These are phyloP conservation scores for Pogonophryne albipinna DNA, from an alignment of 2,797 vertebrate genomes.

Conservation along the genomic window DNA sequence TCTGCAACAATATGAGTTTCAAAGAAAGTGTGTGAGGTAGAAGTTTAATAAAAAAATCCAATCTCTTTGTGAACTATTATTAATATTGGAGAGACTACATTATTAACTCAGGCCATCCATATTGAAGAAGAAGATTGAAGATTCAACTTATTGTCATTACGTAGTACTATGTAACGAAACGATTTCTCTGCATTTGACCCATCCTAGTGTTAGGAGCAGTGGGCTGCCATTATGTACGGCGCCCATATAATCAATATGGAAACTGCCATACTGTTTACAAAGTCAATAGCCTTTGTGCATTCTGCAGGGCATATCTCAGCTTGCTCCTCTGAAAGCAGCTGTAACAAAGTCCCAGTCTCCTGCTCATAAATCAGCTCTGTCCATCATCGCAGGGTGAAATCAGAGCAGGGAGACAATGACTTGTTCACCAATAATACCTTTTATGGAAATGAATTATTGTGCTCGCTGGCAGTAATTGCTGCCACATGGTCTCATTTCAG, in stretches of 20 bases:
- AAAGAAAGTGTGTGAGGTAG: not conserved
- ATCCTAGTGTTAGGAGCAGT: too few relatives aligned
- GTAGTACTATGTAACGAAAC: too few relatives aligned
- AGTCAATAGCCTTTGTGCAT: slow-evolving; percentile 2
- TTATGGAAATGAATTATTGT: slow-evolving; percentile 47
- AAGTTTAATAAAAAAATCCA: not conserved
- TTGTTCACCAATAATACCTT: slow-evolving; percentile 35
- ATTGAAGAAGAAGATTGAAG: too few relatives aligned
- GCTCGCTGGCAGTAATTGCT: slow-evolving; percentile 24
- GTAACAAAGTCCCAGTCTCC: slow-evolving; percentile 2
- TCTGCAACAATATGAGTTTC: not conserved
- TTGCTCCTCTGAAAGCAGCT: slow-evolving; percentile 7
- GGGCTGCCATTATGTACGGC: too few relatives aligned
- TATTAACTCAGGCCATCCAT: not conserved
- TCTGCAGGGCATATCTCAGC: slow-evolving; percentile 4
- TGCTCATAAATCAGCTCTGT: slow-evolving; percentile 17
- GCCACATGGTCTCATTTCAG: slow-evolving; percentile 31
- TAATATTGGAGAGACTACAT: slow-evolving; percentile 21
- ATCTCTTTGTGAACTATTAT: slow-evolving; percentile 7
- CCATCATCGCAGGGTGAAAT: slow-evolving; percentile 14
- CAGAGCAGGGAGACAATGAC: slow-evolving; percentile 13
- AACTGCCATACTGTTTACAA: slow-evolving; percentile 13
- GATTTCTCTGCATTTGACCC: too few relatives aligned
- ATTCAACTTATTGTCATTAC: too few relatives aligned
- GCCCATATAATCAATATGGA: slow-evolving; percentile 13